Percentiles rank a stretch among this genome's conserved stretches.
These are phyloP conservation scores for Catostylus mosaicus DNA, from an alignment of 30 jellyfish, hydroid and myxozoan genomes.

Conservation along the genomic window DNA sequence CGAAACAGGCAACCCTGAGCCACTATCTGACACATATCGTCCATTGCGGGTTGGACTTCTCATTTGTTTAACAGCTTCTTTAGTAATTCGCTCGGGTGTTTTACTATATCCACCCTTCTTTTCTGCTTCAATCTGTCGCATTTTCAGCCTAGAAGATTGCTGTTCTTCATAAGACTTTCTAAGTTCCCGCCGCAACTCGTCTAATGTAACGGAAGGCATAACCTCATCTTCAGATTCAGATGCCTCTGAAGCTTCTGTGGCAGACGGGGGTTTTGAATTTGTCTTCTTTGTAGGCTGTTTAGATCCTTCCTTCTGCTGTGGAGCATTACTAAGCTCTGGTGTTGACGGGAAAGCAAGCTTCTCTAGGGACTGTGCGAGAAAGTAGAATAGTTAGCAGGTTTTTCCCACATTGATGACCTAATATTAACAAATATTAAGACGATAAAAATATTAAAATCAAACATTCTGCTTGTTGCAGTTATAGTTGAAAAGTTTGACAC, in stretches of 20 bases:
- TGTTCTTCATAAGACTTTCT: slow-evolving; percentile 39
- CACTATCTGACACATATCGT: background rate
- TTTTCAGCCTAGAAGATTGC: slow-evolving; percentile 50
- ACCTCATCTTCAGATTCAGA: slow-evolving; percentile 37
- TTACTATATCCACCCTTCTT: slow-evolving; percentile 22
- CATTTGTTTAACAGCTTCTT: slow-evolving; percentile 45
- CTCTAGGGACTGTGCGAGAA: slow-evolving; percentile 54
- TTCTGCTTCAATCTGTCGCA: slow-evolving; percentile 55
- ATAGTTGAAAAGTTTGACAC: no score
- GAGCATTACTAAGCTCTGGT: slow-evolving; percentile 34
- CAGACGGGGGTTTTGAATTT: background rate
- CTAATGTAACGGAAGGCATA: slow-evolving; percentile 45
- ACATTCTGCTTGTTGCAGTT: no score
- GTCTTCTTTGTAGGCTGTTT: background rate
- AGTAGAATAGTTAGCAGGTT: no score
- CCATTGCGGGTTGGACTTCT: slow-evolving; percentile 7
- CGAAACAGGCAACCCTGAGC: slow-evolving; percentile 45
- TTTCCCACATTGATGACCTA: no score
- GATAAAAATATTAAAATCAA: no score
- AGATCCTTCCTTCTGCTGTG: slow-evolving; percentile 6
- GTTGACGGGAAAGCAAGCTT: slow-evolving; percentile 59
- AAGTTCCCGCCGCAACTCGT: slow-evolving; percentile 42
- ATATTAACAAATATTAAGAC: no score
- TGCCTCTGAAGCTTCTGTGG: background rate
- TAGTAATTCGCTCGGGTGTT: slow-evolving; percentile 48